A percentile compares a stretch with the other conserved stretches of the same genome.
phyloP scores from a whole-genome alignment of 2,113 vertebrate genomes.

The Dipodomys ordii region DNA sequence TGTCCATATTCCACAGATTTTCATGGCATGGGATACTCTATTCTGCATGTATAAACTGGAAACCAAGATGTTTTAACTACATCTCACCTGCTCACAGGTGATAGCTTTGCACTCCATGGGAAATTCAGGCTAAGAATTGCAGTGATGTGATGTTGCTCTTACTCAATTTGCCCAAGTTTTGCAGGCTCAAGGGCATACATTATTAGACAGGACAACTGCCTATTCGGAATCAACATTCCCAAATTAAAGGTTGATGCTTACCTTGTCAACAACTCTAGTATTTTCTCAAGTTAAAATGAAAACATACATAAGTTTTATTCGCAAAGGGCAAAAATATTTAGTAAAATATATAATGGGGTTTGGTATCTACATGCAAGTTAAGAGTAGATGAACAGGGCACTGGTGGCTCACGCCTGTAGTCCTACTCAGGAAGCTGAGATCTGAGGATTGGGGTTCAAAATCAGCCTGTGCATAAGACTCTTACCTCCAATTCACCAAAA shows the following conservation, averaged over 20 bases:
- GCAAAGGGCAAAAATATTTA: neutral
- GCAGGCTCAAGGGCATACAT: neutral
- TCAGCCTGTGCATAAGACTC: no score
- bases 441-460: no score
- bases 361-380: conserved; percentile 8
- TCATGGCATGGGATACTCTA: neutral
- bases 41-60: conserved; percentile 46
- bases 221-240: conserved; percentile 56
- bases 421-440: no score
- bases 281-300: conserved; percentile 65
- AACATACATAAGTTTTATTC: conserved; percentile 30
- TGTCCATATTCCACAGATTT: neutral
- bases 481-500: no score
- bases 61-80: conserved; percentile 70
- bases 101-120: neutral
- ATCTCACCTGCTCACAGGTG: neutral
- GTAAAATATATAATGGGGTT: conserved; percentile 41
- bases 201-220: conserved; percentile 28
- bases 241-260: conserved; percentile 37
- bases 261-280: conserved; percentile 43
- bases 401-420: no score
- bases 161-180: conserved; percentile 58
- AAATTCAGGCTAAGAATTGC: conserved; percentile 57
- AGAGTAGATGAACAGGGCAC: neutral
- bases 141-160: conserved; percentile 26